These are phyloP conservation scores for Sipha maydis DNA, from an alignment of 2,888 invertebrate genomes.

Conservation along the genomic window DNA sequence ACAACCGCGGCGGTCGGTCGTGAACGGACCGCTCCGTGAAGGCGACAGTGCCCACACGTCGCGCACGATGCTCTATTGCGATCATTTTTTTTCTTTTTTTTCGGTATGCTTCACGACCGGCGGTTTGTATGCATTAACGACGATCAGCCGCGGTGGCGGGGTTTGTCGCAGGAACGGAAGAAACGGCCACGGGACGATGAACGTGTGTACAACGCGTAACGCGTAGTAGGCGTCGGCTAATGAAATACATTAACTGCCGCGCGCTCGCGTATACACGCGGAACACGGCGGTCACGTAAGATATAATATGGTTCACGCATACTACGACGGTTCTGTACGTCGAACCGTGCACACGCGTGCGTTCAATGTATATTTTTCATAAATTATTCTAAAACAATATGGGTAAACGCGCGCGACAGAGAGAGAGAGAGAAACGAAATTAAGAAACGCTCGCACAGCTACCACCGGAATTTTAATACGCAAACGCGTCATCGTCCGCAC, in stretches of 20 bases:
- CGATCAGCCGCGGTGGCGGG: too few species aligned
- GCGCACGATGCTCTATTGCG: not conserved
- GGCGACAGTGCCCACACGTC: not conserved
- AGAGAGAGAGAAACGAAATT: too few species aligned
- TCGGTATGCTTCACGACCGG: not conserved
- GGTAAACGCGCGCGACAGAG: too few species aligned
- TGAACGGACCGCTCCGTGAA: too few species aligned
- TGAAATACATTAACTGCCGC: conserved; percentile 44
- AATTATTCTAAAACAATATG: too few species aligned
- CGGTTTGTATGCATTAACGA: not conserved
- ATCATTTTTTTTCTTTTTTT: not conserved
- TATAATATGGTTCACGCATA: not conserved
- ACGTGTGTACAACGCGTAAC: not conserved
- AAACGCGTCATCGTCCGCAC: not conserved
- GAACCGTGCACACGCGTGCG: not conserved
- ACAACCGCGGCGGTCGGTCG: too few species aligned
- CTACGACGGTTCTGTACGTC: not conserved
- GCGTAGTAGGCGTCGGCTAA: conserved; percentile 42
- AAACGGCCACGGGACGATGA: too few species aligned
- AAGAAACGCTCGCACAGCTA: not conserved
- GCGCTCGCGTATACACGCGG: not conserved
- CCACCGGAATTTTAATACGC: conserved; percentile 15
- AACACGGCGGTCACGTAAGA: not conserved
- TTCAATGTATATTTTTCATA: not conserved
- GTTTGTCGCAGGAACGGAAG: not conserved